A percentile compares a stretch with the other conserved stretches of the same genome.
Conservation (phyloP, 2,113 vertebrate species). For the Pteruthius melanotis region DNA sequence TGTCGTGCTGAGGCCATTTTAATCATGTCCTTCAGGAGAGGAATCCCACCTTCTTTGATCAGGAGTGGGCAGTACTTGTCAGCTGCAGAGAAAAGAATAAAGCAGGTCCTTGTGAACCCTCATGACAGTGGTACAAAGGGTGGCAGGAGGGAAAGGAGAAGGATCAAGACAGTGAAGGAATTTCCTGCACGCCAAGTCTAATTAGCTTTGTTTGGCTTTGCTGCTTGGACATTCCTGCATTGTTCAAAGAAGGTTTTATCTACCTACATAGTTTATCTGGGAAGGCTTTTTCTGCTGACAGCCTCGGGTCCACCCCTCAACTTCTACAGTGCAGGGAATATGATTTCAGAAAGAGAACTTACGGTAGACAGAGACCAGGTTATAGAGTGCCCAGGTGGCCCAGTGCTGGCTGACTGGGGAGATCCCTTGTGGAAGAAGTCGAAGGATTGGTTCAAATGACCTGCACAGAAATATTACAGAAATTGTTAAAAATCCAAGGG, state of each 20-base stretch:
- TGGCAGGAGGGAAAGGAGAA: not conserved
- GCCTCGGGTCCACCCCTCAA: not conserved
- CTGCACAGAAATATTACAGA: slow-evolving; percentile 64
- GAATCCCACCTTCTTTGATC: slow-evolving; percentile 92
- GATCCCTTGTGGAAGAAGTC: slow-evolving; percentile 93
- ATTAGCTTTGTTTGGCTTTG: not conserved
- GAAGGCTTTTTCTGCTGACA: not conserved
- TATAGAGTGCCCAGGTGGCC: slow-evolving; percentile 97
- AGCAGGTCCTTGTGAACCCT: not conserved
- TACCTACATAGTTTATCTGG: not conserved
- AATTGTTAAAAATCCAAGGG: not conserved
- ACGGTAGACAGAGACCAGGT: slow-evolving; percentile 98
- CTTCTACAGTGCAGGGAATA: not conserved
- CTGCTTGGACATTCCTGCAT: not conserved
- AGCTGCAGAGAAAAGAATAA: slow-evolving; percentile 69
- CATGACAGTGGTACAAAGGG: not conserved
- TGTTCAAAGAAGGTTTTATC: not conserved
- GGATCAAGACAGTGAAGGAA: not conserved
- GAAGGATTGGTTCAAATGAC: slow-evolving; percentile 97
- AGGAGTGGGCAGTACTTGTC: slow-evolving; percentile 95
- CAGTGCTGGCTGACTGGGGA: slow-evolving; percentile 97
- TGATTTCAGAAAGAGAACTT: slow-evolving; percentile 68
- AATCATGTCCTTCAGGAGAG: slow-evolving; percentile 84
- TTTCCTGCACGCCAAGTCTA: not conserved
- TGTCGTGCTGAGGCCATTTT: slow-evolving; percentile 85